Evolutionary conservation across 2,797 vertebrate species (phyloP), one percentile per base, ranked within the genome.

Genomic region (Perodicticus potto): DNA sequence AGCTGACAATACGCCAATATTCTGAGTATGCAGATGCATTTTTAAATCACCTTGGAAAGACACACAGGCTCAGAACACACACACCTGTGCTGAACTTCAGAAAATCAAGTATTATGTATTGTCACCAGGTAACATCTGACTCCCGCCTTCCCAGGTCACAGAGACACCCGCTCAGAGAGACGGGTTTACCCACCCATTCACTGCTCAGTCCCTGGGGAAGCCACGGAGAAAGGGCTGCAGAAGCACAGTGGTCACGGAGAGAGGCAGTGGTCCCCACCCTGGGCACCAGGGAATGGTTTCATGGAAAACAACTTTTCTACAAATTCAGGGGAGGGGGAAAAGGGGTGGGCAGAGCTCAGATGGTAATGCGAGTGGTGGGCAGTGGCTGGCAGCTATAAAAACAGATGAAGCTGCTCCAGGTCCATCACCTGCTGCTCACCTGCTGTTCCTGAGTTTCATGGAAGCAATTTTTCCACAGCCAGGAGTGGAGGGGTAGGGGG

Each of bases 21-120:
- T 89, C 86, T 77, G 49, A 40, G 61, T 5, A 16, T 40, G 45
- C 72, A 94, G 59, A 9, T 25, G 12, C 85, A 74, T 69, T 88
- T 57, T 83, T 77, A 93, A 87, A 69, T 91, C 70, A 89, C 57
- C 74, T 40, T 88, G 40, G 29, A 17, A 53, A 93, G 29, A 92
- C 7, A 91, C 2, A 40, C 1, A 88, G 63, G 40, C 65, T 97
- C 43, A 93, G 83, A 96, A 82, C 25, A 95, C 20, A 37, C 10
- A 65, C 16, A 40, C 23, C 49, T 53, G 72, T 20, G 65, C 23
- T 40, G 27, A 59, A 81, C 88, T 83, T 92, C 49, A 92, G 45
- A 86, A 86, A 83, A 85, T n/a, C 10, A 65, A 91, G 72, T n/a
- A 32, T 81, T 80, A 83, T 10, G 83, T 87, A 83, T 3, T 85